A percentile compares a stretch with the other conserved stretches of the same genome.
phyloP scores from a whole-genome alignment of 2,113 vertebrate genomes.

The Benitochromis conjunctus region DNA sequence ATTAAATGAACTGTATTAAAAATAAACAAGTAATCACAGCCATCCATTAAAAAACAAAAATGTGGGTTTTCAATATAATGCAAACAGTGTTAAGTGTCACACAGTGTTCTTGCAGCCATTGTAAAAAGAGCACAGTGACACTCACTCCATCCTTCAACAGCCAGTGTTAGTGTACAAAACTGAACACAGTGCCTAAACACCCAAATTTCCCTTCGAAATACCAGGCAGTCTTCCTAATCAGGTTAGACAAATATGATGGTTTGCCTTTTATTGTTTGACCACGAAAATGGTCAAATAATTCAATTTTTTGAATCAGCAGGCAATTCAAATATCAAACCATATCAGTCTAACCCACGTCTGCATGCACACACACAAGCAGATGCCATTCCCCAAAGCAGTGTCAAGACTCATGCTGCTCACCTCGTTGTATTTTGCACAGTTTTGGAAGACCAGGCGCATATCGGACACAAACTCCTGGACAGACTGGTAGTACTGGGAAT shows the following conservation, averaged over 20 bases:
- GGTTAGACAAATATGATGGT: slow-evolving; percentile 12
- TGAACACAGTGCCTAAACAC: background rate
- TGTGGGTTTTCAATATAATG: background rate
- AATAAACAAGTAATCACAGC: background rate
- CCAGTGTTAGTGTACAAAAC: slow-evolving; percentile 28
- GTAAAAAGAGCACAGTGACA: background rate
- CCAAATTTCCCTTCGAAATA: background rate
- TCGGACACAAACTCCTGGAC: slow-evolving; percentile 91
- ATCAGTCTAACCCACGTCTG: slow-evolving; percentile 22
- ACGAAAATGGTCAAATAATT: background rate
- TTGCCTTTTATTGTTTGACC: background rate
- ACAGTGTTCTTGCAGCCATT: slow-evolving; percentile 1
- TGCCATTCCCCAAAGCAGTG: slow-evolving; percentile 32
- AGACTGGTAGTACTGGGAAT: slow-evolving; percentile 89
- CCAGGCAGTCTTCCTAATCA: background rate
- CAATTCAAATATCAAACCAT: background rate
- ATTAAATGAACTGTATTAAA: background rate
- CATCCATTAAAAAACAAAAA: background rate
- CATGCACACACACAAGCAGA: slow-evolving; percentile 23
- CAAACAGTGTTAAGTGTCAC: slow-evolving; percentile 9
- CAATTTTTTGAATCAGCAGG: background rate
- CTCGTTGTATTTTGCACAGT: slow-evolving; percentile 99
- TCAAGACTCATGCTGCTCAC: slow-evolving; percentile 82
- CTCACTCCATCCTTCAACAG: background rate
- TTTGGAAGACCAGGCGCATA: slow-evolving; percentile 94